Base-by-base conservation (phyloP, 2,888 invertebrate genomes). In the Syrphus vitripennis region DNA sequence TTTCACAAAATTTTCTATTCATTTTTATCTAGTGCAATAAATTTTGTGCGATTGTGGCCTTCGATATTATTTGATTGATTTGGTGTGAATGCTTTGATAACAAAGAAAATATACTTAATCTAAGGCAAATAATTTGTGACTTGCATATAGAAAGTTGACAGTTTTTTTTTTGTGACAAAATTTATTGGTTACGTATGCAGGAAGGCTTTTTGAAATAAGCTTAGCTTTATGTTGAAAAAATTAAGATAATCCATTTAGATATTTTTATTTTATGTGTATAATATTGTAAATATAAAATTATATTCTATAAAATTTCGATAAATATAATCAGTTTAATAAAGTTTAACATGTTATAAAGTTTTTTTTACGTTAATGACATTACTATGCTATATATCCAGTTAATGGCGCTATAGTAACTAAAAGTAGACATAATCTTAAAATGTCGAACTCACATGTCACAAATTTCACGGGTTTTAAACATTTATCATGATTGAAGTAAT, bases 41-140 rank as follows among this genome's bases (percentile, higher is more conserved):
- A 16, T 7, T 6, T 24, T 42, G 5, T 12, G 19, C 14, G 42
- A 45, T 29, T 26, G n/a, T 4, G 40, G 4, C 37, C 26, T 61
- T 26, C 61, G 40, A 42, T 61, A 40, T 40, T 29, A 3, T 63
- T 63, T 45, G 42, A 29, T 63, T 63, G 63, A 63, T 63, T 42
- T 63, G 16, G 9, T 19, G 26, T 45, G 19, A 29, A 45, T 45
- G 26, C 2, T 26, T 42, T 26, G 59, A n/a, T 24, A 61, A 24
- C 37, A 37, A 59, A 34, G 19, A 61, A 21, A 59, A 19, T n/a
- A 14, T 12, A 19, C 9, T 37, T 61, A 26, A 40, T 61, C 24
- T 24, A 42, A 5, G 61, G 40, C 61, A 61, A 40, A 61, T 61
- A 40, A 4, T 10, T 9, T 1, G 24, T 40, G 40, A 61, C n/a